phyloP scores from a whole-genome alignment of 1,140 invertebrate genomes.

The Piezodorus guildinii region DNA sequence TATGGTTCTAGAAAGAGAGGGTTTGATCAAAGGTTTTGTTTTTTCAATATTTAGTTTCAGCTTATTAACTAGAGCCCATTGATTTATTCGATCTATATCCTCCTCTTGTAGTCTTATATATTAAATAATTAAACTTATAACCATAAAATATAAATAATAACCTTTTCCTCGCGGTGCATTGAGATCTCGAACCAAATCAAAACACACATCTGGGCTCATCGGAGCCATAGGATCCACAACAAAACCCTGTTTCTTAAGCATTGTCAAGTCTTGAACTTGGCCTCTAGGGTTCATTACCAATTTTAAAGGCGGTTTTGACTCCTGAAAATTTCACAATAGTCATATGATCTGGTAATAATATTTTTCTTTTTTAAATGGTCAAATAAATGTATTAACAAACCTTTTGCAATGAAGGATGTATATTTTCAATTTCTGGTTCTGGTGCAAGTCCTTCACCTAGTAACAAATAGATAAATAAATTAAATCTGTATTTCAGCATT shows the following conservation, averaged over 20 bases:
- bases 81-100: too few relatives aligned
- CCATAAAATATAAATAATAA: conserved; percentile 29
- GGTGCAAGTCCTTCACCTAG: conserved; percentile 1
- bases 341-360: too few relatives aligned
- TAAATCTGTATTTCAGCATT: too few relatives aligned
- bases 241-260: conserved; percentile 44
- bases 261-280: conserved; percentile 54
- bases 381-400: background rate
- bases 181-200: conserved; percentile 59
- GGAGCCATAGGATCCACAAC: conserved; percentile 42
- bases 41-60: too few relatives aligned
- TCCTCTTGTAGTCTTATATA: too few relatives aligned
- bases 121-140: too few relatives aligned
- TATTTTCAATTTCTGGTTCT: conserved; percentile 9
- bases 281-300: conserved; percentile 69
- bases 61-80: too few relatives aligned
- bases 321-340: conserved; percentile 3
- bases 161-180: conserved; percentile 66
- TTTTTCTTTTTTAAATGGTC: too few relatives aligned
- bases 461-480: too few relatives aligned
- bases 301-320: conserved; percentile 51
- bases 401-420: background rate
- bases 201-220: conserved; percentile 51
- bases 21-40: too few relatives aligned
- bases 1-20: too few relatives aligned